Evolutionary conservation across 2,113 vertebrate species (phyloP).

Genomic region (Taurulus bubalis): DNA sequence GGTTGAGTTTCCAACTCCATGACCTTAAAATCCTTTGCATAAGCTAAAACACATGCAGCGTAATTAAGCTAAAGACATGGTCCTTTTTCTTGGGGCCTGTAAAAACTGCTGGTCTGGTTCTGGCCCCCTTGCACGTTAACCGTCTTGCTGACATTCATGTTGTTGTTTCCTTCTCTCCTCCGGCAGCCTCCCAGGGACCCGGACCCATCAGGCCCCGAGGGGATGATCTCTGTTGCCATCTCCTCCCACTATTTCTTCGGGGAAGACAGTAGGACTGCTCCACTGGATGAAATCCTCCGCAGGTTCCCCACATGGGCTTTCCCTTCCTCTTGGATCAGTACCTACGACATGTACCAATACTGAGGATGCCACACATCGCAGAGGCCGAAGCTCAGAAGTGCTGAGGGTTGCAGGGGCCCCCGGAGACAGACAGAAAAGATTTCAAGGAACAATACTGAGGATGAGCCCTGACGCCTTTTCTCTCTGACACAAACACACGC

Average conservation of each 20-base stretch:
- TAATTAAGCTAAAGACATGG: not conserved
- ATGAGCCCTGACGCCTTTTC: constrained; percentile 50
- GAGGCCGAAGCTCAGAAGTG: constrained; percentile 25
- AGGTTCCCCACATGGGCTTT: constrained; percentile 92
- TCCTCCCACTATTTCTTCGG: constrained; percentile 94
- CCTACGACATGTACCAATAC: constrained; percentile 90
- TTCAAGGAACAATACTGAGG: constrained; percentile 28
- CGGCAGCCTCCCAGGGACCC: constrained; percentile 76
- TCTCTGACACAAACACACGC: constrained; percentile 52
- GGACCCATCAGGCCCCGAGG: constrained; percentile 82
- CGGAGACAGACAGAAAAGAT: not conserved
- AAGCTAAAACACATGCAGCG: constrained; percentile 11
- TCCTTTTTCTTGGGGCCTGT: not conserved
- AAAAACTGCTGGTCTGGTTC: not conserved
- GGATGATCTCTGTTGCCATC: constrained; percentile 89
- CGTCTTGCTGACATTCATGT: not conserved
- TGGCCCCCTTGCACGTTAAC: not conserved
- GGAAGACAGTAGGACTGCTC: constrained; percentile 86
- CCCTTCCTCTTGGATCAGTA: constrained; percentile 94
- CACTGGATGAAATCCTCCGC: constrained; percentile 82
- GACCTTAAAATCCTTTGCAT: constrained; percentile 7
- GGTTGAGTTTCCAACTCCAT: not conserved
- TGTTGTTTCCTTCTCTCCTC: not conserved
- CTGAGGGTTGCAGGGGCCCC: not conserved
- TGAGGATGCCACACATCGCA: constrained; percentile 51